Evolutionary conservation across 2,888 invertebrate genomes (phyloP).

Genomic region (Anaspis maculata): DNA sequence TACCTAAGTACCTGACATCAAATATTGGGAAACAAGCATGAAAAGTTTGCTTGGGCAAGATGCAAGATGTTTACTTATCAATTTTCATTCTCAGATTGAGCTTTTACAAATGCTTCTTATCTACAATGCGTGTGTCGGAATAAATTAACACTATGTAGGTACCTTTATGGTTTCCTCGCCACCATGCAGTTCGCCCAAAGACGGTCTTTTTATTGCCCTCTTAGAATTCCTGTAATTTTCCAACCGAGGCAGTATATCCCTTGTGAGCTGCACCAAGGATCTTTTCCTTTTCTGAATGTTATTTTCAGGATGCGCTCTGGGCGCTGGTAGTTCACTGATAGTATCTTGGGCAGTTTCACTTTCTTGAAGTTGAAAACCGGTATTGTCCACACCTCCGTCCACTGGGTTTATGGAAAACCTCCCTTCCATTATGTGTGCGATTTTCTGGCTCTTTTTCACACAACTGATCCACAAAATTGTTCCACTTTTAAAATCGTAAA

Average conservation of each 20-base stretch:
- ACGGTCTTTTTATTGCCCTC: conserved; percentile 69
- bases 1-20: no score
- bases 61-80: no score
- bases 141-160: no score
- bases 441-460: no score
- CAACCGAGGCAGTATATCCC: conserved; percentile 71
- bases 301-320: conserved; percentile 4
- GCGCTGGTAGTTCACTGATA: conserved; percentile 18
- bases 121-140: no score
- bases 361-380: conserved; percentile 33
- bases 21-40: no score
- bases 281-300: conserved; percentile 40
- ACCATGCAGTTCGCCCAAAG: conserved; percentile 75
- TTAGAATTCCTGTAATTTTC: conserved; percentile 77
- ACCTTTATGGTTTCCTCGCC: no score
- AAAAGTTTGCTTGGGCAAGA: no score
- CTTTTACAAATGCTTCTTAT: no score
- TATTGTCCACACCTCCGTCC: conserved; percentile 28
- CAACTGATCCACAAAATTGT: no score
- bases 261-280: conserved; percentile 59
- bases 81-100: no score
- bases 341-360: conserved; percentile 14
- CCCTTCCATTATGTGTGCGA: conserved; percentile 23
- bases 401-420: conserved; percentile 15
- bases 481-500: no score